Evolutionary conservation across 2,113 vertebrate genomes (phyloP).

Genomic region (Cynocephalus volans): DNA sequence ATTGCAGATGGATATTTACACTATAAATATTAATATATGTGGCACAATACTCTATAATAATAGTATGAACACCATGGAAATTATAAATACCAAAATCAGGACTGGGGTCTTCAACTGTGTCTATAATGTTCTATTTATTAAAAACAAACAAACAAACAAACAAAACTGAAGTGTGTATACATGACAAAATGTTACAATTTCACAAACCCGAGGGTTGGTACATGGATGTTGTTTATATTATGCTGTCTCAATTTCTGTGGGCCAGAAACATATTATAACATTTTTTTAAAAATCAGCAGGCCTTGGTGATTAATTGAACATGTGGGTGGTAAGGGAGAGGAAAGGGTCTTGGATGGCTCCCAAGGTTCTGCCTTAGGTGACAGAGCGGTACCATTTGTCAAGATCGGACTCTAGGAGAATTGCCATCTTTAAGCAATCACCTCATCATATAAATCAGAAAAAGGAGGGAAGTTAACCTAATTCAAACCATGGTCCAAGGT

Average conservation of each 20-base stretch:
- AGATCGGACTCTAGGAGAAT: not conserved
- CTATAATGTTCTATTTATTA: not conserved
- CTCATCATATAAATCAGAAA: conserved; percentile 73
- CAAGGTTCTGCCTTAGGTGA: conserved; percentile 37
- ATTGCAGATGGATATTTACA: not conserved
- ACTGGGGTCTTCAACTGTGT: not conserved
- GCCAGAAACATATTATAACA: conserved; percentile 46
- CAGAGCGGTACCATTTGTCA: conserved; percentile 65
- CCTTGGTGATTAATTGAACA: conserved; percentile 60
- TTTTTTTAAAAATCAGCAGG: not conserved
- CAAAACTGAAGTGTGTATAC: not conserved
- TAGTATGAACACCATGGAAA: not conserved
- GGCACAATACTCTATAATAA: not conserved
- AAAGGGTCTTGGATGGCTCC: conserved; percentile 20
- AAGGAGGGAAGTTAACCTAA: conserved; percentile 61
- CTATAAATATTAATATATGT: not conserved
- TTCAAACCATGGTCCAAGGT: conserved; percentile 76
- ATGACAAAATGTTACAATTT: not conserved
- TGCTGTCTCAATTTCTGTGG: conserved; percentile 38
- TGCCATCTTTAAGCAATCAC: conserved; percentile 78
- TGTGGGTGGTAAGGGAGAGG: conserved; percentile 55
- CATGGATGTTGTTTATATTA: not conserved
- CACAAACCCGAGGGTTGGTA: not conserved
- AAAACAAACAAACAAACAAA: not conserved
- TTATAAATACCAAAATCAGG: not conserved